A percentile compares a stretch with the other conserved stretches of the same genome.
Conservation (phyloP, 2,888 invertebrate species). For the Autographa pulchrina region DNA sequence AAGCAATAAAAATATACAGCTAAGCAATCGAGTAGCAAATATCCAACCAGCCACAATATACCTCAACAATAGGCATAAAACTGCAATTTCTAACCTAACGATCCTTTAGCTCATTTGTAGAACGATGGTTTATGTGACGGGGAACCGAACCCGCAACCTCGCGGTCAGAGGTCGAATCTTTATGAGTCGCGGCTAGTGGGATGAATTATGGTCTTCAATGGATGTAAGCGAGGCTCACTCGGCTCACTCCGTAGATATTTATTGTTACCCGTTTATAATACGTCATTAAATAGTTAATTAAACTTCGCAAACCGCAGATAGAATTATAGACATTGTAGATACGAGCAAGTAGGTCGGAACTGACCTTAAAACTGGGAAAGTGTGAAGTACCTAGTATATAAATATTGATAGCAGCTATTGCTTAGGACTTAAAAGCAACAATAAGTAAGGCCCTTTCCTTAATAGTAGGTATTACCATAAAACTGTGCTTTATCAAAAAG, state of each 20-base stretch:
- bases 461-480: constrained; percentile 33
- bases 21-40: not conserved
- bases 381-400: constrained; percentile 14
- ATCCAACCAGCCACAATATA: not conserved
- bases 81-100: constrained; percentile 15
- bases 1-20: constrained; percentile 14
- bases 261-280: constrained; percentile 46
- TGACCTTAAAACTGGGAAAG: constrained; percentile 24
- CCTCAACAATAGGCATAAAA: constrained; percentile 35
- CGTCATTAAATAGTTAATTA: constrained; percentile 43
- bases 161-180: constrained; percentile 69
- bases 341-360: constrained; percentile 7
- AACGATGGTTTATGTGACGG: constrained; percentile 61
- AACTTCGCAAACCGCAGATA: constrained; percentile 13
- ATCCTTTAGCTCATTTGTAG: constrained; percentile 49
- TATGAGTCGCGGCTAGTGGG: constrained; percentile 63
- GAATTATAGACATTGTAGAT: constrained; percentile 10
- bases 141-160: constrained; percentile 59
- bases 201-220: constrained; percentile 56
- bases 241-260: constrained; percentile 37
- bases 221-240: constrained; percentile 28
- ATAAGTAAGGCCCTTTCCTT: constrained; percentile 24
- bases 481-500: constrained; percentile 44
- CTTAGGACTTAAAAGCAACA: constrained; percentile 48
- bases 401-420: constrained; percentile 28